Base-by-base conservation (phyloP, 2,888 invertebrate species). In the Zhengitettix transpicula region DNA sequence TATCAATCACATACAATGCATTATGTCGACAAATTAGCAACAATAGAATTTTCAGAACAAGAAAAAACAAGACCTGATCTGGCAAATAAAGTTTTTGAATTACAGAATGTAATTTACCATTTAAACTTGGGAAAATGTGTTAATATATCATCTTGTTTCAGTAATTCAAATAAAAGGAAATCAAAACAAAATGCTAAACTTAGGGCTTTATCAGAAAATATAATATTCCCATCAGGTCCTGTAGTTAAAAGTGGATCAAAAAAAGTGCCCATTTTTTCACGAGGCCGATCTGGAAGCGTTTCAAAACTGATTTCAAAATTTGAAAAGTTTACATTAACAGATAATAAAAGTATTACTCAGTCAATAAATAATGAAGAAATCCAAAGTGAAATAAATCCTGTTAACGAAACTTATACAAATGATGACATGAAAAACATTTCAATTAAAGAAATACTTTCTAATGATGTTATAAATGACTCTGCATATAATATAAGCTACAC, bases 251-350 rank as follows among this genome's bases (percentile, higher is more conserved):
- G 14, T 14, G n/a, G n/a, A 47, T 47, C 42, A 28, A 15, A 12
- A 28, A 58, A 47, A 54, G 44, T 9, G 51, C 58, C 42, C 42
- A 56, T 9, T 52, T 57, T 42, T 28, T 55, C 52, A 17, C 56
- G 63, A 14, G 52, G 47, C 15, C 28, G 52, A 47, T 59, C 59
- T 55, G 59, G 60, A 16, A 61, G 61, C 53, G 61, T 63, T 40
- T 59, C 58, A 16, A 63, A 63, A 42, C 28, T 61, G 14, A 61
- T 63, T 41, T 59, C 58, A n/a, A 47, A 59, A 16, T 61, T 53
- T 58, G 59, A 61, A 53, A 55, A 42, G 55, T 51, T 63, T 12
- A 47, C 17, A 47, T 47, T n/a, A 12, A 47, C 9, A 28, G 28
- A 28, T 28, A 28, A 28, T 7, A 28, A 5, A 28, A 28, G 3